Base-by-base conservation (phyloP, 2,797 vertebrate genomes). In the Clarias platycephalus region DNA sequence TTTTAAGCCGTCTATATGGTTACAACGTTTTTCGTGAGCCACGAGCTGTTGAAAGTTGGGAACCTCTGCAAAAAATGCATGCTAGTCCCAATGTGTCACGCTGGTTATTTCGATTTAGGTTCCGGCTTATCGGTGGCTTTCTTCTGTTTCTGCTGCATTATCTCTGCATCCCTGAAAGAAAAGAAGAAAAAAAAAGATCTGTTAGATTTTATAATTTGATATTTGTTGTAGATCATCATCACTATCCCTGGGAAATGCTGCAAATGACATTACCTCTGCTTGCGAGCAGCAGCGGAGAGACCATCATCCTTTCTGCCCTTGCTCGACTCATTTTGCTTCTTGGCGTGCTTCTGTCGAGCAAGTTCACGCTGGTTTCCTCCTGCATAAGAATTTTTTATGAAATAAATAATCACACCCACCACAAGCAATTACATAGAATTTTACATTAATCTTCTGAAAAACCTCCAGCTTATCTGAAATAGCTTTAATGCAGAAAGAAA, bases 61-160 rank as follows among this genome's bases (percentile, higher is more conserved):
- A 80, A 53, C 78, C 62, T 28, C 44, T 49, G 62, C 77, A 28
- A 53, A 78, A 40, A 80, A 49, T 22, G 62, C 60, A 66, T 64
- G n/a, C 40, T 8, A 20, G 16, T 64, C 62, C 77, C 77, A 80
- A 63, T 44, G 34, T 28, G n/a, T 7, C 60, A 37, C 7, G 16
- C 60, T 80, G 78, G 44, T 34, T 83, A 83, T 63, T 83, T 83
- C 3, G 81, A 53, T 53, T 83, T 75, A 5, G 81, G 3, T 18
- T 94, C 93, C 84, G 92, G 89, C 91, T 95, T 95, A 90, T 95
- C 93, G 60, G 90, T 90, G n/a, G 94, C 94, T 84, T 92, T 92
- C 90, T 96, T 95, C 91, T 96, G 95, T 91, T 96, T 96, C 90
- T 95, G 95, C 89, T 96, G 94, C 95, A 96, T 96, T 91, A 96